Conservation (phyloP, 2,113 vertebrate genomes). For the Tragulus kanchil region DNA sequence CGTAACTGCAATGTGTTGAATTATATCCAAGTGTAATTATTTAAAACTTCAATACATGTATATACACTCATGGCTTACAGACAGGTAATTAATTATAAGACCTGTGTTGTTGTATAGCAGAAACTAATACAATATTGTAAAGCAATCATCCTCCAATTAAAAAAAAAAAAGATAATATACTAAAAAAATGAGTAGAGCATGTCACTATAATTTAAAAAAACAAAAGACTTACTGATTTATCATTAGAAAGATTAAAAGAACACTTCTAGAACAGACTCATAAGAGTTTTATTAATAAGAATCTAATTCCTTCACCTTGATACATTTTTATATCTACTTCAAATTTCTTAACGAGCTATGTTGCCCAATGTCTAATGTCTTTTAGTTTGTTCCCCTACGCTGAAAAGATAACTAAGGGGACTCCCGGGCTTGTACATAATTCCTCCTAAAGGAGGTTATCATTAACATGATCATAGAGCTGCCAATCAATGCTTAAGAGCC, state of each 20-base stretch:
- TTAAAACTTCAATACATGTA: background rate
- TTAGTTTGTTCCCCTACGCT: background rate
- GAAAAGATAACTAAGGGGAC: background rate
- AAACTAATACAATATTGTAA: background rate
- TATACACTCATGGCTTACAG: background rate
- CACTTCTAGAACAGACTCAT: background rate
- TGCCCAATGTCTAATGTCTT: background rate
- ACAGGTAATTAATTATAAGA: background rate
- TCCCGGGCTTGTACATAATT: no score
- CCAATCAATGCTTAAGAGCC: no score
- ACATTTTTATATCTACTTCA: conserved; percentile 32
- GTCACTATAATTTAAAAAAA: background rate
- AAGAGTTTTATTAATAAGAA: conserved; percentile 5
- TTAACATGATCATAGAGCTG: no score
- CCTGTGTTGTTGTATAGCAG: background rate
- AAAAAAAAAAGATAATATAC: background rate
- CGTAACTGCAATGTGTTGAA: background rate
- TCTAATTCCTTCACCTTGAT: conserved; percentile 20
- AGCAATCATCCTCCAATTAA: background rate
- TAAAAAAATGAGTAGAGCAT: background rate
- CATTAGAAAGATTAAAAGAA: conserved; percentile 55
- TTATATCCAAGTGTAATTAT: conserved; percentile 16
- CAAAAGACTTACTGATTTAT: background rate
- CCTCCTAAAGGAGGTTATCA: no score
- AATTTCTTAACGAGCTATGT: background rate